Evolutionary conservation across 2,888 invertebrate genomes (phyloP).

Genomic region (Autographa gamma): DNA sequence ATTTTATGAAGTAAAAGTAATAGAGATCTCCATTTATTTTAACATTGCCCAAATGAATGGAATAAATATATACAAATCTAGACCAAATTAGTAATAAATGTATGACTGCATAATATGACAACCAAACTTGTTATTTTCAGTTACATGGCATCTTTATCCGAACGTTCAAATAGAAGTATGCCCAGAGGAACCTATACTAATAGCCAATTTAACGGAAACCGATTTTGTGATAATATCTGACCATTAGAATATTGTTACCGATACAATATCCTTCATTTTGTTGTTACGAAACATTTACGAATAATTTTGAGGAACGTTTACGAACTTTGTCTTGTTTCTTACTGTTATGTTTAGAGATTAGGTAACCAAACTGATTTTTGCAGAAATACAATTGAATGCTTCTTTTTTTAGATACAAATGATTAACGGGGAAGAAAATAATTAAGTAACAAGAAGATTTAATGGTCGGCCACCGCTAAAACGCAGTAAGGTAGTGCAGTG

Average conservation of each 20-base stretch:
- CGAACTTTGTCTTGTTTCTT: neutral
- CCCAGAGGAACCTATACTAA: neutral
- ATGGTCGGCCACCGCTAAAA: neutral
- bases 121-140: neutral
- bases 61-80: too few relatives aligned
- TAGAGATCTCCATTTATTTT: too few relatives aligned
- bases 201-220: conserved; percentile 3
- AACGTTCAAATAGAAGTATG: neutral
- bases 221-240: neutral
- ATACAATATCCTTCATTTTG: neutral
- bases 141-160: neutral
- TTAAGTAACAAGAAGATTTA: neutral
- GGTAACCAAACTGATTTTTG: too few relatives aligned
- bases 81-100: too few relatives aligned
- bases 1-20: too few relatives aligned
- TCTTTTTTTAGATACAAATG: too few relatives aligned
- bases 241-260: neutral
- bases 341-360: too few relatives aligned
- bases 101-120: too few relatives aligned
- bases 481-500: neutral
- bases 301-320: too few relatives aligned
- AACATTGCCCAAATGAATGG: too few relatives aligned
- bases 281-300: too few relatives aligned
- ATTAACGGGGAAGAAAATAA: neutral
- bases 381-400: too few relatives aligned